Evolutionary conservation across 2,113 vertebrate genomes (phyloP), one percentile per base, ranked within the genome.

Genomic region (Bubo bubo): DNA sequence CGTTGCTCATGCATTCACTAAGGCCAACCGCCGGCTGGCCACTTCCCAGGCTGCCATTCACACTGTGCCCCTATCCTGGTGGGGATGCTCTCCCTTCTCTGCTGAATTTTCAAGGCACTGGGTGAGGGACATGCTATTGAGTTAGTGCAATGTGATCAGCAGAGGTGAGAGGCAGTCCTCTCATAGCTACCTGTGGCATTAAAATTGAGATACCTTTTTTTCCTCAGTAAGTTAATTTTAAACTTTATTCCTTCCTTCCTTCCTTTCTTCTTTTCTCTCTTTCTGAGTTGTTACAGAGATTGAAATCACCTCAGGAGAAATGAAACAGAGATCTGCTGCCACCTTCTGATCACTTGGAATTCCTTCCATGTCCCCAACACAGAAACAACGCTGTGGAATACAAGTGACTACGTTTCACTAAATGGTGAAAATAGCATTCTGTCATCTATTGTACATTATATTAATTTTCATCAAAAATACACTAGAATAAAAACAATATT

Each of bases 271-370:
- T 15, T 86, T 68, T 18, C 50, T 23, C 8, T n/a, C 19, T 58
- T 35, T 43, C 77, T 8, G 4, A 24, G 5, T 28, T 49, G 4
- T 62, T 37, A 5, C 8, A 19, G 24, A 53, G 22, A 19, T 32
- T 28, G 55, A 35, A 24, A 23, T 10, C 14, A 12, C 35, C 30
- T 73, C 28, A 20, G 32, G n/a, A 90, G 43, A 70, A 76, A 79
- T 58, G 56, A 80, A 75, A 39, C 95, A 82, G 97, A 81, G 82
- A 72, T 94, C 55, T 98, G 81, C 97, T 98, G 97, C 98, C 98
- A 98, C 94, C 98, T 97, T 85, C 95, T 96, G 97, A 92, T 50
- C 50, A 22, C 49, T 58, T 26, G 32, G 45, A 90, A 67, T 81
- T 77, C n/a, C 19, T 95, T 66, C 47, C 37, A 4, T 7, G 16